These are phyloP conservation scores for Junonia oenone DNA, from an alignment of 2,888 invertebrate genomes.

Conservation along the genomic window DNA sequence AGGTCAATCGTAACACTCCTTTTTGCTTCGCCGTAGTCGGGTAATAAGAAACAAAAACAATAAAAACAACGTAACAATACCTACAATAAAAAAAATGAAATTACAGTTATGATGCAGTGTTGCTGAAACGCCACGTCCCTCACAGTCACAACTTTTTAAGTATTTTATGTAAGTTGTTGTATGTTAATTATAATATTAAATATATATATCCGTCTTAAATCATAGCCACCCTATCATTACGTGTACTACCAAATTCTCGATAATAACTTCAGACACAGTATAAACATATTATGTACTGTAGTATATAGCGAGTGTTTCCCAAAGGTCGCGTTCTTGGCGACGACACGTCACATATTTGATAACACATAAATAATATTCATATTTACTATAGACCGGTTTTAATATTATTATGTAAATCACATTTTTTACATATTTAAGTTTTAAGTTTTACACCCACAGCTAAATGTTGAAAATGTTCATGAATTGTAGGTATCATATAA, in stretches of 20 bases:
- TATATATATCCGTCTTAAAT: conserved; percentile 18
- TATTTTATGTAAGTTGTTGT: too few species aligned
- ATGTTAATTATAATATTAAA: too few species aligned
- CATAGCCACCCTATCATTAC: conserved; percentile 33
- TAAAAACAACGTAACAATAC: too few species aligned
- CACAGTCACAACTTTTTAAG: too few species aligned
- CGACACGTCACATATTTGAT: conserved; percentile 9
- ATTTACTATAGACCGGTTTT: not conserved
- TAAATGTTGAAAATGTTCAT: not conserved
- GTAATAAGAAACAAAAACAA: too few species aligned
- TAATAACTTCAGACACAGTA: not conserved
- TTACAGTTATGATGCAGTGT: too few species aligned
- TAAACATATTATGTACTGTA: not conserved
- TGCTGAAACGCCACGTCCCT: too few species aligned
- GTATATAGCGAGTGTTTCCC: conserved; percentile 16
- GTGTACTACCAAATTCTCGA: conserved; percentile 34
- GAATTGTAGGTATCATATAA: not conserved
- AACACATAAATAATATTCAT: not conserved
- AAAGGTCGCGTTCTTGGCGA: conserved; percentile 14
- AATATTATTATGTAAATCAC: not conserved
- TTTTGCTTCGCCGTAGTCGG: too few species aligned
- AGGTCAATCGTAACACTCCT: too few species aligned
- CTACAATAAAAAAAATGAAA: too few species aligned
- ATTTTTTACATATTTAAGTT: not conserved
- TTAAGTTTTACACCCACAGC: not conserved